Evolutionary conservation across 2,113 vertebrate species (phyloP).

Genomic region (Planiliza haematocheilus): DNA sequence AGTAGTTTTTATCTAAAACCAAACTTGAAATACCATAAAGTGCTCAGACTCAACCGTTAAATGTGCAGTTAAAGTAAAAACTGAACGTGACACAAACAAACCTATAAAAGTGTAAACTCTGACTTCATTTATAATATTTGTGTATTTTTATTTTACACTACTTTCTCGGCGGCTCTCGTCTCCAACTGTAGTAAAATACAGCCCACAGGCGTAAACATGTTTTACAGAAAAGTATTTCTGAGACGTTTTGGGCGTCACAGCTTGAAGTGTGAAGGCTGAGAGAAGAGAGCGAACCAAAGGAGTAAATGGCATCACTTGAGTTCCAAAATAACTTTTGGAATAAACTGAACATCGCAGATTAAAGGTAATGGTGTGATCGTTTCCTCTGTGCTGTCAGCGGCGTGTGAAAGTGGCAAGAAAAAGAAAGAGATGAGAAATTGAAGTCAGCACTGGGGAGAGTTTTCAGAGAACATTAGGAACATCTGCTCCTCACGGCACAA

Average conservation of each 20-base stretch:
- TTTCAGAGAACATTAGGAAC: conserved; percentile 19
- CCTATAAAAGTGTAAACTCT: neutral
- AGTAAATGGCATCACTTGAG: too few species aligned
- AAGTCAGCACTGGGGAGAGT: neutral
- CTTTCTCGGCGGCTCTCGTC: neutral
- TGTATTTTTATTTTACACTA: neutral
- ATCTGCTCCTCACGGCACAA: conserved; percentile 40
- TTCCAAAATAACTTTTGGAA: too few species aligned
- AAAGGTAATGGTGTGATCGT: neutral
- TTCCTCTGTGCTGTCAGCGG: neutral
- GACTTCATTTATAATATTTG: neutral
- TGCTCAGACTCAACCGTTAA: too few species aligned
- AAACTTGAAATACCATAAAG: too few species aligned
- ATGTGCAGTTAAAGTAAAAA: too few species aligned
- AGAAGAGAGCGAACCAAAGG: neutral
- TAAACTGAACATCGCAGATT: neutral
- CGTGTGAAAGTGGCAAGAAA: neutral
- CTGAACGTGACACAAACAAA: too few species aligned
- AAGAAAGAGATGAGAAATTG: neutral
- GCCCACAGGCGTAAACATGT: neutral
- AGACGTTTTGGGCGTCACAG: neutral
- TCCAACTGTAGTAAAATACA: neutral
- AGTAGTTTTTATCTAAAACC: too few species aligned
- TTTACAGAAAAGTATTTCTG: neutral
- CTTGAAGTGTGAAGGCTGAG: neutral